These are phyloP conservation scores for Athalia rosae DNA, from an alignment of 2,888 invertebrate genomes.

Conservation along the genomic window DNA sequence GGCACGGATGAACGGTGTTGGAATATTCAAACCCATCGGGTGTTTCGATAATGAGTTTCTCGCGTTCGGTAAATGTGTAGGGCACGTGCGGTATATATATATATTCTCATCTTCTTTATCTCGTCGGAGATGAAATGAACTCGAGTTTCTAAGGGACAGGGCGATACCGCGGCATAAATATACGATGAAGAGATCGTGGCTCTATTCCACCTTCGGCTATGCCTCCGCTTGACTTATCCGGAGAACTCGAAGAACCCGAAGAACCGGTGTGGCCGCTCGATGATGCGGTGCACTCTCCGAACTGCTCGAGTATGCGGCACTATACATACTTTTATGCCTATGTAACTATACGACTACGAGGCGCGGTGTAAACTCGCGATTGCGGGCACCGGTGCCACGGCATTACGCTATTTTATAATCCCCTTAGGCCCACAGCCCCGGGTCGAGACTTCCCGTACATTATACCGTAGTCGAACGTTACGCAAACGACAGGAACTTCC, in stretches of 20 bases:
- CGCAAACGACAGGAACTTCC: slow-evolving; percentile 32
- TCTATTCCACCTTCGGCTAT: too few species aligned
- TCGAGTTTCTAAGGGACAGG: too few species aligned
- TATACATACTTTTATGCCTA: background rate
- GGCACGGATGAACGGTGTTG: too few species aligned
- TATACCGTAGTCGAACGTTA: background rate
- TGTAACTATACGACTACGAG: background rate
- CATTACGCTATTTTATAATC: slow-evolving; percentile 4
- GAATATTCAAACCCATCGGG: too few species aligned
- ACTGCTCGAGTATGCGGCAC: background rate
- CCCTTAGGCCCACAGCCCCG: slow-evolving; percentile 13
- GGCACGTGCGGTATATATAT: too few species aligned
- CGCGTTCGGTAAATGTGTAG: too few species aligned
- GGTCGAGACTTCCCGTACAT: slow-evolving; percentile 23
- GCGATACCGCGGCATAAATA: too few species aligned
- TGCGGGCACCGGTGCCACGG: slow-evolving; percentile 17
- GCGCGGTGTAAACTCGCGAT: slow-evolving; percentile 11
- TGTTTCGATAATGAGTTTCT: too few species aligned
- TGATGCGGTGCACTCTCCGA: background rate
- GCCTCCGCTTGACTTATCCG: slow-evolving; percentile 20
- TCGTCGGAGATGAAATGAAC: too few species aligned
- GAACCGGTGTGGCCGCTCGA: slow-evolving; percentile 40
- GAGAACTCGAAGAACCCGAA: slow-evolving; percentile 25
- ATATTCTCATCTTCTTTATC: too few species aligned
- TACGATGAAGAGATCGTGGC: too few species aligned